A percentile compares a stretch with the other conserved stretches of the same genome.
Conservation (phyloP, 2,113 vertebrate genomes). For the Craseonycteris thonglongyai region DNA sequence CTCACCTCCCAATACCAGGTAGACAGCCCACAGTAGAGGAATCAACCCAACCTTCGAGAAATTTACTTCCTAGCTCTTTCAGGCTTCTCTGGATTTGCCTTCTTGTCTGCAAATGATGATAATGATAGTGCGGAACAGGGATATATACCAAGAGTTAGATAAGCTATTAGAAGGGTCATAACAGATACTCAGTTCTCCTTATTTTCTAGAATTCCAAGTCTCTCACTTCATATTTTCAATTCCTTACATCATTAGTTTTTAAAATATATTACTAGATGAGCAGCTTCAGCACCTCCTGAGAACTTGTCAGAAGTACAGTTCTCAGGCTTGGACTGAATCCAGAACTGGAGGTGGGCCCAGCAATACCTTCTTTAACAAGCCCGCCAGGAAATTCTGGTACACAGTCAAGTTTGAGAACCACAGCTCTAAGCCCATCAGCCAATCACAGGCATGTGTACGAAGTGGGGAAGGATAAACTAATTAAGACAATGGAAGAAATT, state of each 20-base stretch:
- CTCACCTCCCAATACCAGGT: too few relatives aligned
- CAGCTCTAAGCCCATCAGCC: background rate
- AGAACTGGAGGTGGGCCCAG: background rate
- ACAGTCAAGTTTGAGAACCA: background rate
- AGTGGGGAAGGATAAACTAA: background rate
- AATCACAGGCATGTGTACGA: background rate
- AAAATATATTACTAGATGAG: background rate
- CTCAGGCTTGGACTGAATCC: background rate
- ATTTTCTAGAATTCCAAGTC: background rate
- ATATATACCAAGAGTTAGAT: background rate
- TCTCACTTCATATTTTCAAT: background rate
- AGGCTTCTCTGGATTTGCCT: background rate
- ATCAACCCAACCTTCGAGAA: background rate
- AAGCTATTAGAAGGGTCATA: background rate
- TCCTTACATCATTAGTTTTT: background rate
- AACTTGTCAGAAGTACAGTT: background rate
- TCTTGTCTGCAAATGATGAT: background rate
- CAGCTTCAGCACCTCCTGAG: background rate
- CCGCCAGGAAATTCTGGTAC: background rate
- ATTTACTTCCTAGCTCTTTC: background rate
- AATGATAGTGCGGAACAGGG: background rate
- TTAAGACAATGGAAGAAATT: background rate
- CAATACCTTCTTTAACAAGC: accelerated
- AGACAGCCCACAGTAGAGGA: background rate
- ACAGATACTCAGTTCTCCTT: background rate